Evolutionary conservation across 2,113 vertebrate genomes (phyloP).

Genomic region (Pedionomus torquatus): DNA sequence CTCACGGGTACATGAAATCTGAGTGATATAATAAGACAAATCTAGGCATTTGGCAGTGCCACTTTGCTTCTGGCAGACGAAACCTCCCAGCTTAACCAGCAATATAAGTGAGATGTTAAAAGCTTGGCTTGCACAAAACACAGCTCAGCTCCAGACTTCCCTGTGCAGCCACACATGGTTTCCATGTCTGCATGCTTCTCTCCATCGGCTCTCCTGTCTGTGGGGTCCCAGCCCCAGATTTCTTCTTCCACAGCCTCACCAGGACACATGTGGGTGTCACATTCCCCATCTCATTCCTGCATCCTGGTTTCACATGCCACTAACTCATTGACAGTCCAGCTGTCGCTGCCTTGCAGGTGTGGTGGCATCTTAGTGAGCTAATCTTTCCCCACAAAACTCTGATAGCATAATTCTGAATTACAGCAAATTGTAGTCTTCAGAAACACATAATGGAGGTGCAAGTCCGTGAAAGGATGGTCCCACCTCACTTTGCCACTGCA

Average conservation of each 20-base stretch:
- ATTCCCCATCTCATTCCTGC: background rate
- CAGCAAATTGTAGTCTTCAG: background rate
- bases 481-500: background rate
- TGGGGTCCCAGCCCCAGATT: fast-evolving
- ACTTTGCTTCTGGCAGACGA: background rate
- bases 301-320: background rate
- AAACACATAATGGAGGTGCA: background rate
- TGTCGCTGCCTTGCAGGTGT: background rate
- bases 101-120: background rate
- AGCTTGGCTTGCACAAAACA: background rate
- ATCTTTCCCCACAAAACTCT: background rate
- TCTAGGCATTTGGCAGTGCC: background rate
- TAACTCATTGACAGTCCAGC: background rate
- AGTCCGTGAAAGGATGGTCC: background rate
- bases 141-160: background rate
- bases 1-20: background rate
- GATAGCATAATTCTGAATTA: background rate
- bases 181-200: background rate
- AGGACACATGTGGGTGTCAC: background rate
- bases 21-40: background rate
- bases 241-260: background rate
- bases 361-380: background rate
- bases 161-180: background rate
- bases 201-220: background rate
- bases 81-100: background rate